Evolutionary conservation across 2,113 vertebrate species (phyloP).

Genomic region (Chrysochloris asiatica): DNA sequence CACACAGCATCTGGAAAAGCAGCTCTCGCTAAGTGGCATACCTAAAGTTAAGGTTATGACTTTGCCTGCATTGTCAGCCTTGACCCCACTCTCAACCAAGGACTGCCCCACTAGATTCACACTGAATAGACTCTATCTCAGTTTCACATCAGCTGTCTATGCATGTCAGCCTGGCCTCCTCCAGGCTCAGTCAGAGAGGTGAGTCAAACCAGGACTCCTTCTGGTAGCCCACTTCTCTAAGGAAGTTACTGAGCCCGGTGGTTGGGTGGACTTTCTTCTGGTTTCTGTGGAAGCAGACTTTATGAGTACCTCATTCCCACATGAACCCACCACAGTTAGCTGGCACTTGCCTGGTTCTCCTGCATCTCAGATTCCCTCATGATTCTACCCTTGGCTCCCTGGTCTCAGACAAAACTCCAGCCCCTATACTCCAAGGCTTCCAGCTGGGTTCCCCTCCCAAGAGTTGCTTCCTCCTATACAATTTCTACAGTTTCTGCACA

Average conservation of each 20-base stretch:
- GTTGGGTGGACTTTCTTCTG: not conserved
- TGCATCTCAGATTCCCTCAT: fast-evolving
- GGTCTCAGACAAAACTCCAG: conserved; percentile 21
- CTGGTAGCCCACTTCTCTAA: not conserved
- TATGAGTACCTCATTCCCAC: not conserved
- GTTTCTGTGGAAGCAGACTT: not conserved
- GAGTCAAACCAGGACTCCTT: not conserved
- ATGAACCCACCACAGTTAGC: not conserved
- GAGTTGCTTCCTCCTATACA: conserved; percentile 86
- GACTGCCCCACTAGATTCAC: not conserved
- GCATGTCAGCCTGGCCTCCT: not conserved
- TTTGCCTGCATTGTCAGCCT: conserved; percentile 18
- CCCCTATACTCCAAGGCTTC: not conserved
- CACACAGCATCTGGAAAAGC: conserved; percentile 64
- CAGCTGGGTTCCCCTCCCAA: conserved; percentile 74
- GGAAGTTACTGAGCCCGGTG: not conserved
- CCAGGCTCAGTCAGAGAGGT: not conserved
- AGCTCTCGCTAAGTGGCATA: conserved; percentile 74
- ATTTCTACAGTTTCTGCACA: conserved; percentile 83
- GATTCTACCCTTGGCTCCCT: not conserved
- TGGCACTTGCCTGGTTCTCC: not conserved
- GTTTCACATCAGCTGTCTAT: not conserved
- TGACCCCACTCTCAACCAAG: not conserved
- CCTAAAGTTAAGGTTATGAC: conserved; percentile 39
- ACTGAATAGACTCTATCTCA: not conserved